Base-by-base conservation (phyloP, 1,140 invertebrate genomes). In the Neuroterus valhalla region DNA sequence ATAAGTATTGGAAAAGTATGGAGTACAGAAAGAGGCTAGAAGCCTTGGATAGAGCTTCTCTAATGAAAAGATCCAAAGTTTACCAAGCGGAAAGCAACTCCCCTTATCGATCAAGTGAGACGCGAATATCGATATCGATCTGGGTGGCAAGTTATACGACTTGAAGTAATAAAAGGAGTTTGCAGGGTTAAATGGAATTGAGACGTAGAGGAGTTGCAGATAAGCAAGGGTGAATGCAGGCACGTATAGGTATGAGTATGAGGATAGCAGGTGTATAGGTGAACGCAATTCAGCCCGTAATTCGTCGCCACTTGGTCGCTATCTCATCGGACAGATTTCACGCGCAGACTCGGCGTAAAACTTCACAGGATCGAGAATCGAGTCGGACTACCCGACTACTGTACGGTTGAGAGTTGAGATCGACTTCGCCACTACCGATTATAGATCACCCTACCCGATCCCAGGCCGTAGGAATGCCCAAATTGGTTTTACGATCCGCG, bases 401-500 rank as follows among this genome's bases (percentile, higher is more conserved):
- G 67, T 76, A 62, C 55, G 31, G 55, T 62, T 62, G 52, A 55
- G 52, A 55, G 52, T 62, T 62, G 55, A 62, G 31, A 62, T 62
- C 55, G 55, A 62, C 55, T 62, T 62, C 75, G 50, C 55, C 68
- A 69, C 10, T 70, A 73, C 77, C 77, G 72, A 81, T 82, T 81
- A 82, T 82, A 82, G 79, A 81, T 82, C 81, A 81, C 70, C 68
- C 68, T 43, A 70, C 44, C 15, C 72, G 74, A 78, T 74, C 77
- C 77, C 75, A 68, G 76, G 42, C 75, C 75, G 70, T 52, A 75
- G 79, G 79, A 82, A 82, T 82, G 79, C 78, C 81, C 79, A 82
- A 82, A 82, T 81, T 82, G 79, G 81, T 82, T 82, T 82, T 81
- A 81, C 81, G 79, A 79, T 73, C 76, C 77, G 77, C 79, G 67